phyloP scores from a whole-genome alignment of 2,797 vertebrate genomes.

The Poecilia velifera region DNA sequence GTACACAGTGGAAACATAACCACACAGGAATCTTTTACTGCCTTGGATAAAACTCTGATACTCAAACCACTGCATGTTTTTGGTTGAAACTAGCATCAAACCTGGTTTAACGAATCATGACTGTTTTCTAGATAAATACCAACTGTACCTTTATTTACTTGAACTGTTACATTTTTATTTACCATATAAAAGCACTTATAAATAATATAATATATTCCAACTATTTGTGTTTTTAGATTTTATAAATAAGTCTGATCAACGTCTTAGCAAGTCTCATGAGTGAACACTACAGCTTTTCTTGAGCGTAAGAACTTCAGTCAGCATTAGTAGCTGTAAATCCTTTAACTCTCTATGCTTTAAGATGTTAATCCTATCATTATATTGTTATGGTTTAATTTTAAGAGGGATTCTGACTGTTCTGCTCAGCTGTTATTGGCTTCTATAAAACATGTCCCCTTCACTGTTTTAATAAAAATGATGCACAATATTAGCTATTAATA shows the following conservation, averaged over 20 bases:
- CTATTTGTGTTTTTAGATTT: background rate
- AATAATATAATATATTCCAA: background rate
- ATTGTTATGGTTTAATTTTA: constrained; percentile 2
- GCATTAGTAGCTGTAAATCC: background rate
- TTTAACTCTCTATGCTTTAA: background rate
- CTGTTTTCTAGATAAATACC: background rate
- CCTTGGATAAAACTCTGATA: background rate
- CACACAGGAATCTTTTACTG: background rate
- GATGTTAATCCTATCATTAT: constrained; percentile 12
- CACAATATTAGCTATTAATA: background rate
- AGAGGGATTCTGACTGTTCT: background rate
- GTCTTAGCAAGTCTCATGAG: background rate
- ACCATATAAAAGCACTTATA: background rate
- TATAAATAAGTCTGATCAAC: background rate
- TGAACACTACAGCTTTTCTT: background rate
- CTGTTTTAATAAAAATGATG: background rate
- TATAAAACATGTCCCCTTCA: background rate
- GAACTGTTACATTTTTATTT: background rate
- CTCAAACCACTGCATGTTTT: background rate
- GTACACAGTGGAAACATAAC: constrained; percentile 6
- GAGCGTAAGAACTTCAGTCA: background rate
- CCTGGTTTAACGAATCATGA: background rate
- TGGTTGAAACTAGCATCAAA: background rate
- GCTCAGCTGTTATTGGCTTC: background rate
- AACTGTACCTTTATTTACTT: background rate